Evolutionary conservation across 2,888 invertebrate species (phyloP).

Genomic region (Ormia ochracea): DNA sequence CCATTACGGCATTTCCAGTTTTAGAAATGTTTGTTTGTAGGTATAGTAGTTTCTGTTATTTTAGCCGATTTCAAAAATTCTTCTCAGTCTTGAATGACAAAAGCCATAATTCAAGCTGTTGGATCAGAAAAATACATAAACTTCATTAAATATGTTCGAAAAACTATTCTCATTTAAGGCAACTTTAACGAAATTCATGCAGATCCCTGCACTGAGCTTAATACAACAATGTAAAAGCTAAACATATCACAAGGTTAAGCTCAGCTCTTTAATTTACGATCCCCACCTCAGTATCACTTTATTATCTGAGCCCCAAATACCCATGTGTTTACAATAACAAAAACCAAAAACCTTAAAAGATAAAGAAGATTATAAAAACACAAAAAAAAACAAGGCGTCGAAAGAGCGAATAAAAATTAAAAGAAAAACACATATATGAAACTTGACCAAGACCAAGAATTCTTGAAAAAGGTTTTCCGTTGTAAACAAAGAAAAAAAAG

Average conservation of each 20-base stretch:
- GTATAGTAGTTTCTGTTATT: too few species aligned
- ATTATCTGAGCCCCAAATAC: background rate
- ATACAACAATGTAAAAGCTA: slow-evolving; percentile 43
- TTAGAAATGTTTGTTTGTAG: too few species aligned
- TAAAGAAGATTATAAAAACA: background rate
- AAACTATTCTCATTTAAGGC: background rate
- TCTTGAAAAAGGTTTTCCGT: slow-evolving; percentile 29
- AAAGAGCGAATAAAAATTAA: slow-evolving; percentile 2
- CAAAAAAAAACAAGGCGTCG: background rate
- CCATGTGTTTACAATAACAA: background rate
- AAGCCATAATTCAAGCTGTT: too few species aligned
- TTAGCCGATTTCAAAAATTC: too few species aligned
- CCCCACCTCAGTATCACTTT: background rate
- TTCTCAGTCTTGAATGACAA: too few species aligned
- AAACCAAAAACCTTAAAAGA: slow-evolving; percentile 3
- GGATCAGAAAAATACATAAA: too few species aligned
- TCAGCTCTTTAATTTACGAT: slow-evolving; percentile 26
- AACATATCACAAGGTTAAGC: slow-evolving; percentile 50
- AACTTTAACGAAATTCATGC: background rate
- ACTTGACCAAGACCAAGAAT: slow-evolving; percentile 63
- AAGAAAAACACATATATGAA: slow-evolving; percentile 19
- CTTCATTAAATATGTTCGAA: background rate
- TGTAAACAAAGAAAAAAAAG: background rate
- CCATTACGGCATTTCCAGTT: too few species aligned
- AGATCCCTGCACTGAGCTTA: background rate